phyloP scores from a whole-genome alignment of 2,888 invertebrate species.

The Polydrusus cervinus region DNA sequence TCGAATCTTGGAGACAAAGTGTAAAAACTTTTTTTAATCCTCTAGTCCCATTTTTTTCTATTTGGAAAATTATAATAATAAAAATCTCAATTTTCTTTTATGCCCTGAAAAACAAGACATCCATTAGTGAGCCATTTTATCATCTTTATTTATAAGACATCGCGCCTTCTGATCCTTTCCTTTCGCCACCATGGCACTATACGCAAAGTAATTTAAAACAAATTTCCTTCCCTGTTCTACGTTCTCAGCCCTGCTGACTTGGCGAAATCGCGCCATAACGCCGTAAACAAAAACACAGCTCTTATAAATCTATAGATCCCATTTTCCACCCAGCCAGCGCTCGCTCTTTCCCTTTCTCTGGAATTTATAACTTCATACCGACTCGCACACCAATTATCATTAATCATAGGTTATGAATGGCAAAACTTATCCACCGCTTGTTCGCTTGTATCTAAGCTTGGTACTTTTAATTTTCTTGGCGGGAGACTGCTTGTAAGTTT shows the following conservation, averaged over 20 bases:
- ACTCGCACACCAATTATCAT: slow-evolving; percentile 68
- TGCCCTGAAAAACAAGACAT: neutral
- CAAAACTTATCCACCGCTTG: slow-evolving; percentile 68
- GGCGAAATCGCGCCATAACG: slow-evolving; percentile 60
- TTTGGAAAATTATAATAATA: no score
- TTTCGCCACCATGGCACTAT: slow-evolving; percentile 27
- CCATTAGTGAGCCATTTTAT: slow-evolving; percentile 30
- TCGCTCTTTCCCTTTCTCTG: slow-evolving; percentile 54
- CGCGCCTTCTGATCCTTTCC: slow-evolving; percentile 10
- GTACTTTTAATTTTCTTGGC: slow-evolving; percentile 28
- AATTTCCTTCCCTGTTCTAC: slow-evolving; percentile 35
- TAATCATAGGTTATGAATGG: slow-evolving; percentile 71
- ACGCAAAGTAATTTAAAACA: slow-evolving; percentile 46
- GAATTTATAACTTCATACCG: slow-evolving; percentile 69
- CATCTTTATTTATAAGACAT: slow-evolving; percentile 27
- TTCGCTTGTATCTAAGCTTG: slow-evolving; percentile 39
- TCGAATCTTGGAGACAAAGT: no score
- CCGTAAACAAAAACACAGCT: slow-evolving; percentile 66
- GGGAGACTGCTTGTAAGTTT: slow-evolving; percentile 11
- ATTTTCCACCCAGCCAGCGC: slow-evolving; percentile 11
- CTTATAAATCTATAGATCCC: slow-evolving; percentile 63
- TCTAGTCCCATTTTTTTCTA: no score
- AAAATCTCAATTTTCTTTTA: slow-evolving; percentile 1
- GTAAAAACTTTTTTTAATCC: no score
- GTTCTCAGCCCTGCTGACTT: slow-evolving; percentile 59